Base-by-base conservation (phyloP, 2,888 invertebrate genomes). In the Caenorhabditis zanzibari region DNA sequence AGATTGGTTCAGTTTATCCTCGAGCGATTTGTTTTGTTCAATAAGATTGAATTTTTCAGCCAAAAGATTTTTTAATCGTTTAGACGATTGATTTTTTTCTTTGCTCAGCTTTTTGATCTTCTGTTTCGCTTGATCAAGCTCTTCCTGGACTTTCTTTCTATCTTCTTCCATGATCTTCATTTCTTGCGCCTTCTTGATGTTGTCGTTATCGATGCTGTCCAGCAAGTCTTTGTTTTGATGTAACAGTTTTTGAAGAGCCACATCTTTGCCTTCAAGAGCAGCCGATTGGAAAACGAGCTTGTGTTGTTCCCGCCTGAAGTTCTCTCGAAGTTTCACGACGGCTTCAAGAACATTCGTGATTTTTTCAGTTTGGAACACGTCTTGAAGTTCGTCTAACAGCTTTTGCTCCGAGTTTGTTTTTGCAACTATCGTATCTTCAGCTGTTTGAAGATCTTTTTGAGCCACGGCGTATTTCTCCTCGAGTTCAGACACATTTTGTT, bases 231-330 rank as follows among this genome's bases (percentile, higher is more conserved):
- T 41, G 28, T 64, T 64, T 12, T 64, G 47, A 7, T 64, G 44
- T 9, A 64, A 2, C 0, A 47, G 44, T 26, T 47, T 64, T n/a
- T 64, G 64, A 10, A 44, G 16, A 16, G 64, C 64, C 5, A 24
- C 44, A 16, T 64, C 64, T 28, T 64, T 64, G 2, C 44, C 64
- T 47, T 44, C 44, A 5, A 64, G 26, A 19, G 64, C 64, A 2
- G 64, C 64, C 10, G 26, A 44, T 9, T 64, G 44, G 47, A 64
- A 64, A 47, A 64, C 64, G 26, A 44, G 44, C 28, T 64, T 64
- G 14, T 28, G 26, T 64, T 64, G 44, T 32, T 64, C 64, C 9
- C 26, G 7, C 44, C 9, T 26, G 64, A 64, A 47, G 0, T 24
- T n/a, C n/a, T 64, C 44, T 16, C 44, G 44, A 14, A 64, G 28